phyloP scores from a whole-genome alignment of 2,797 vertebrate genomes.

The Okamejei kenojei region DNA sequence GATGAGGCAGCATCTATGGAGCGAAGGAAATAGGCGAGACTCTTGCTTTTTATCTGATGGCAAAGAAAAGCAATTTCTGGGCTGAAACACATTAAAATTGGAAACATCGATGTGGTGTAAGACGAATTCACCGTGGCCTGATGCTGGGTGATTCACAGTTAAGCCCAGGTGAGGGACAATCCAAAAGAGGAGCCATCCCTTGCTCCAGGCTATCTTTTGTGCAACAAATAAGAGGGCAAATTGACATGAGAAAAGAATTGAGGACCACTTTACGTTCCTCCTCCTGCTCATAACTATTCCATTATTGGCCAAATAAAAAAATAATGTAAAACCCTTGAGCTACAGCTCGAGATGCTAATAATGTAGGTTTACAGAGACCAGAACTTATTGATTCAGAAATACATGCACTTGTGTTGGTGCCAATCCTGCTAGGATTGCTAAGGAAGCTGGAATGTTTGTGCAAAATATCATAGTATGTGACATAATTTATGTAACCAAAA shows the following conservation, averaged over 20 bases:
- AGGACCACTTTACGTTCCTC: neutral
- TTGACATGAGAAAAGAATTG: neutral
- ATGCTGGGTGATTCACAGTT: neutral
- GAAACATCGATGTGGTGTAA: neutral
- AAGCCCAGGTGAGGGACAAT: neutral
- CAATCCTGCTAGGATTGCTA: neutral
- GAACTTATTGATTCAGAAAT: neutral
- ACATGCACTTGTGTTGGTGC: neutral
- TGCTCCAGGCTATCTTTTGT: neutral
- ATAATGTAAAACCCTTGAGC: too few species aligned
- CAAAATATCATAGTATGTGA: neutral
- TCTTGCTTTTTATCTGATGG: neutral
- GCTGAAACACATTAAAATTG: neutral
- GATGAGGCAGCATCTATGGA: too few species aligned
- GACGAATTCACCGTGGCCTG: neutral
- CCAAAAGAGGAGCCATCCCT: neutral
- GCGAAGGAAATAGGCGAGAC: too few species aligned
- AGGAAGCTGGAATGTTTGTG: neutral
- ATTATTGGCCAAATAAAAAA: too few species aligned
- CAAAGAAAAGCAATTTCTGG: neutral
- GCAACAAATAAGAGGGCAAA: neutral
- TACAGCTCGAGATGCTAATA: neutral
- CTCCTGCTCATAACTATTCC: neutral
- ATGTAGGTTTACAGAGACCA: neutral
- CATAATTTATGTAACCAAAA: conserved; percentile 2